Evolutionary conservation across 2,888 invertebrate genomes (phyloP).

Genomic region (Stictocephala bisonia): DNA sequence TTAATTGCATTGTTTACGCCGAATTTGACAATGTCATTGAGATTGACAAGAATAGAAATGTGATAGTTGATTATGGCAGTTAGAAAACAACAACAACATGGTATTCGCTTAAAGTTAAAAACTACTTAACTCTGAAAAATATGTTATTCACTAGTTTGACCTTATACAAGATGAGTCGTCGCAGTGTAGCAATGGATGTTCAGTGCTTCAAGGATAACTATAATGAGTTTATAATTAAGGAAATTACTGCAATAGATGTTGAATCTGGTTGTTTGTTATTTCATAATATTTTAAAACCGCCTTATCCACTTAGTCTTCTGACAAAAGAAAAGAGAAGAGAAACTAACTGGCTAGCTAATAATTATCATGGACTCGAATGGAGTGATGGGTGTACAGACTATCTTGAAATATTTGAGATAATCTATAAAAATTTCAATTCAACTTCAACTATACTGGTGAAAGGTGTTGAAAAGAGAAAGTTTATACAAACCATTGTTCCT

Average conservation of each 20-base stretch:
- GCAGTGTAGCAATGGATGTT: neutral
- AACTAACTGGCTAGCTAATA: neutral
- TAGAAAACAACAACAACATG: too few relatives aligned
- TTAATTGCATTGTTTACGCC: slow-evolving; percentile 58
- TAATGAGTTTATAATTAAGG: neutral
- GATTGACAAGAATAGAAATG: slow-evolving; percentile 56
- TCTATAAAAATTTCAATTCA: neutral
- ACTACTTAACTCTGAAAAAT: too few relatives aligned
- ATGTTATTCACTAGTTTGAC: too few relatives aligned
- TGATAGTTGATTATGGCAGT: slow-evolving; percentile 52
- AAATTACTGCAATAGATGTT: neutral
- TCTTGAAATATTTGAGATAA: neutral
- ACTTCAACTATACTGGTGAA: neutral
- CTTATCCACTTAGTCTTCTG: neutral
- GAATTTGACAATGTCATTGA: slow-evolving; percentile 61
- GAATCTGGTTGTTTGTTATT: neutral
- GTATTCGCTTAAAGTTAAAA: too few relatives aligned
- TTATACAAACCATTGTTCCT: neutral
- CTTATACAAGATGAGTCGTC: too few relatives aligned
- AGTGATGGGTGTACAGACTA: neutral
- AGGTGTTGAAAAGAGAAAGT: neutral
- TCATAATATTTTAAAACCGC: neutral
- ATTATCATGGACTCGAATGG: neutral
- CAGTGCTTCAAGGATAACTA: slow-evolving; percentile 1
- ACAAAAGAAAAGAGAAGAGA: neutral